These are phyloP conservation scores for Vulpes ferrilata DNA, from an alignment of 2,113 vertebrate species.

Conservation along the genomic window DNA sequence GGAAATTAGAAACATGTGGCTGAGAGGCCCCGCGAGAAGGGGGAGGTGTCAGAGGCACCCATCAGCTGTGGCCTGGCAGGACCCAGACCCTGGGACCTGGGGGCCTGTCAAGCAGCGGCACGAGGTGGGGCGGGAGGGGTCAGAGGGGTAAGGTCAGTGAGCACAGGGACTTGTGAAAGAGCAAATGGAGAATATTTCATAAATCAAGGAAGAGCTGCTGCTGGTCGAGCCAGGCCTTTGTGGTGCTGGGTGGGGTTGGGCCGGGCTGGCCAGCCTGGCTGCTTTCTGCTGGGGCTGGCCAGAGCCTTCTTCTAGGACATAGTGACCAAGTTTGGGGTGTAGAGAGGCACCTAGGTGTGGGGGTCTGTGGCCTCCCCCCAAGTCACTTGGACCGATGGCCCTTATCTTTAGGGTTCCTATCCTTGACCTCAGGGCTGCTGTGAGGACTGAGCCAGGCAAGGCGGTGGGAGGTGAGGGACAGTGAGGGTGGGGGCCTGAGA, in stretches of 20 bases:
- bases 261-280: neutral
- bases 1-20: neutral
- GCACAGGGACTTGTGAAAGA: neutral
- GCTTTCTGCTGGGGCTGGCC: neutral
- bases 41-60: rapidly evolving
- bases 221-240: neutral
- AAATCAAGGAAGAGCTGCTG: neutral
- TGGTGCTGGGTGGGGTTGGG: neutral
- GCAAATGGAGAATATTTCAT: neutral
- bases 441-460: neutral
- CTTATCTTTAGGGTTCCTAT: neutral
- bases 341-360: neutral
- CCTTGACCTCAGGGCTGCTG: neutral
- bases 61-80: neutral
- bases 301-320: neutral
- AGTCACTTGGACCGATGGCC: neutral
- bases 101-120: neutral
- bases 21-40: neutral
- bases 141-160: neutral
- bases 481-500: too few relatives aligned
- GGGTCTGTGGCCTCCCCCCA: too few relatives aligned
- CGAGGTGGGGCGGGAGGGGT: neutral
- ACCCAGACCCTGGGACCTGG: neutral
- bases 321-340: neutral
- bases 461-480: neutral